These are phyloP conservation scores for Notechis scutatus DNA, from an alignment of 2,113 vertebrate genomes.

Conservation along the genomic window DNA sequence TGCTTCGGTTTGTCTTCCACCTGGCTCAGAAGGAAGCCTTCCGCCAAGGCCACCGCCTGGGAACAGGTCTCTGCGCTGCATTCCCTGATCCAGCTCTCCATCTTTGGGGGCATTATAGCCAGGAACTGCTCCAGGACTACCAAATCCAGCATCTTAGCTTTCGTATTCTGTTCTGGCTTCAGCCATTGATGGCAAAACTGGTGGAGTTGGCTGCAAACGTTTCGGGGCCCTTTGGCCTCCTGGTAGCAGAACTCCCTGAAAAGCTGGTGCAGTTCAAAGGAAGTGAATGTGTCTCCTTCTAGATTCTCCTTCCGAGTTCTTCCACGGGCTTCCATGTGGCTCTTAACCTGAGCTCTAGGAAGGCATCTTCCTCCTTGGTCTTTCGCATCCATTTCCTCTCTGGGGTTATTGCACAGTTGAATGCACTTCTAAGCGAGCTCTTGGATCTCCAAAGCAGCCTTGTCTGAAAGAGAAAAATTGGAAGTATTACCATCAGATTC, in stretches of 20 bases:
- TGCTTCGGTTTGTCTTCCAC: background rate
- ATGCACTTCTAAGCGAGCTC: background rate
- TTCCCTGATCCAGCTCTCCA: background rate
- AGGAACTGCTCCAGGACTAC: background rate
- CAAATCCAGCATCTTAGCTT: background rate
- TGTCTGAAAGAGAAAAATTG: background rate
- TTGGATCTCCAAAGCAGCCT: background rate
- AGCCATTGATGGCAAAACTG: background rate
- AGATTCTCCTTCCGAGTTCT: background rate
- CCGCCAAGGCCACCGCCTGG: background rate
- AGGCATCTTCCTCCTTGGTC: background rate
- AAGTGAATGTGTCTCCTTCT: background rate
- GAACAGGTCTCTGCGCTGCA: background rate
- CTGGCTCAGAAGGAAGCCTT: background rate
- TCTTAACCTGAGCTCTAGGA: background rate
- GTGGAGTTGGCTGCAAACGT: background rate
- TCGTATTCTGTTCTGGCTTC: background rate
- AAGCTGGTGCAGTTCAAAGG: background rate
- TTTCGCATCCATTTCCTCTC: background rate
- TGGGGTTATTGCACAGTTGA: background rate
- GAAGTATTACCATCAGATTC: too few relatives aligned
- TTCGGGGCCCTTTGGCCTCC: background rate
- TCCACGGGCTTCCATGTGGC: background rate
- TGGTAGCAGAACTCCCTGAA: background rate
- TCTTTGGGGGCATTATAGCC: background rate